Base-by-base conservation (phyloP, 1,140 invertebrate genomes). In the Penaeus japonicus region DNA sequence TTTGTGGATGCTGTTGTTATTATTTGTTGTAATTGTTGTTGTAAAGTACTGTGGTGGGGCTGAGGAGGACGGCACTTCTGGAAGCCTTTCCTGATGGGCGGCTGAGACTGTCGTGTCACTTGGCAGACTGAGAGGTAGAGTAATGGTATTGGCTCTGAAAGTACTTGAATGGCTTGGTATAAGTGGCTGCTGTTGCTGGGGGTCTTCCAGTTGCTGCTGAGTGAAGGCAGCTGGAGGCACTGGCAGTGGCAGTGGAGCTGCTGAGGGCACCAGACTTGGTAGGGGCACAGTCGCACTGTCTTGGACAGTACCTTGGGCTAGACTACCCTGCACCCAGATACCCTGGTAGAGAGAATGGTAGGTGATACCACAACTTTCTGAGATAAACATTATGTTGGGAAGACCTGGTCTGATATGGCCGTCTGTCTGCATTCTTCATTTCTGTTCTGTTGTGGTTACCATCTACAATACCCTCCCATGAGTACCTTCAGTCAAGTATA, bases 261-360 rank as follows among this genome's bases (percentile, higher is more conserved):
- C 32, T 84, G 82, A 30, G 2, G 35, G 55, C 24, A 65, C 80
- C 86, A 77, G 65, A 55, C 57, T 82, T 57, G 86, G 77, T 24
- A 35, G 86, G 65, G 47, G 57, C 54, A 83, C 62, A 12, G 57
- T 47, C 57, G 54, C 85, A 53, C 47, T 79, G 62, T 80, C 85
- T 65, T 57, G 77, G n/a, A 70, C 79, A 83, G 80, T 83, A 88
- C 80, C 81, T 55, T 84, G 82, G 87, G 83, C 57, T 79, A 79
- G 70, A 62, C 73, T 84, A 89, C 77, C 75, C 55, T 47, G 81
- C 82, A 85, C 73, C 87, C 59, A 62, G 83, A 59, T 78, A 79
- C 55, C 87, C 87, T 85, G 82, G 87, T 62, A 80, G 87, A 85
- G 87, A 89, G 83, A 89, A 89, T 79, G 82, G 87, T 62, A 89